Base-by-base conservation (phyloP, 2,797 vertebrate genomes). In the Garrulus glandarius region DNA sequence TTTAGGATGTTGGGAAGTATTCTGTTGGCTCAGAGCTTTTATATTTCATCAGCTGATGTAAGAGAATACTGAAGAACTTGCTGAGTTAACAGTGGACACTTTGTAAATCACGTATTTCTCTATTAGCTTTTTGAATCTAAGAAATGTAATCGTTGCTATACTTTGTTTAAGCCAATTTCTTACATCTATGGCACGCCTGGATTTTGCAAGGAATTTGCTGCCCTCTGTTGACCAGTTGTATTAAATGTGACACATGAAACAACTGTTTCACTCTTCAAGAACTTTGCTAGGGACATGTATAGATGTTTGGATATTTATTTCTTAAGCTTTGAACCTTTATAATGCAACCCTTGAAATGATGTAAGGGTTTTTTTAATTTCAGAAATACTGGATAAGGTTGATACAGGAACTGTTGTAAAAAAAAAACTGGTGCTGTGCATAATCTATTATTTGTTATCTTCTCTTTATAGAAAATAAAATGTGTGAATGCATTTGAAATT, bases 171-270 rank as follows among this genome's bases (percentile, higher is more conserved):
- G 1, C 6, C 5, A 13, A 47, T 41, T 23, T 19, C 39, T 22
- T 12, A 17, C 9, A 63, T 6, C 53, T 2, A 0, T 0, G 6
- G 8, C 27, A 3, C 6, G 17, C 21, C 32, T 36, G 52, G 4
- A 9, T 39, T 96, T 95, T 88, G 34, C 56, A 94, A 47, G 77
- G 94, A 87, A 91, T 92, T 91, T 97, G 96, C 94, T 96, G 96
- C 96, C 96, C 96, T 92, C 96, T 97, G 36, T 92, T 89, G 96
- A 49, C 72, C 34, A 11, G 0, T 46, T 74, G 12, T 36, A 5
- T 67, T 83, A 57, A 69, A 60, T 3, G 13, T 15, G 72, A 32
- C 13, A 5, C 26, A 7, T 2, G 17, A 30, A 86, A 56, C 12
- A 13, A 6, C 6, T 6, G 13, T 11, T 32, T 20, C 24, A 2